These are phyloP conservation scores for Synchiropus splendidus DNA, from an alignment of 2,113 vertebrate genomes.

Conservation along the genomic window DNA sequence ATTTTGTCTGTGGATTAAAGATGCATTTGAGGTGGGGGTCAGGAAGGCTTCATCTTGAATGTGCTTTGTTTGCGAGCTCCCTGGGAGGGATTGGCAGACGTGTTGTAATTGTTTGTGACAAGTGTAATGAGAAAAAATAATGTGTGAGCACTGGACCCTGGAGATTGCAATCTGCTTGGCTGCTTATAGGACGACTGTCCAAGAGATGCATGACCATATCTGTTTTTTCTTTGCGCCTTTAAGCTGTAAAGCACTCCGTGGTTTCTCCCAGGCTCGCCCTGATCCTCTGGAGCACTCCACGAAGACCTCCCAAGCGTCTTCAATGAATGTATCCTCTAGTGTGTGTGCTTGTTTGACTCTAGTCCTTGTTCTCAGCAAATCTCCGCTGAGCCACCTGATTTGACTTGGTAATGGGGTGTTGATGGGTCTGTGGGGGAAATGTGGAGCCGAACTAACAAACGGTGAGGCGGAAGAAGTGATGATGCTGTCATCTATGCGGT, in stretches of 20 bases:
- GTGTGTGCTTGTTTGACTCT: conserved; percentile 33
- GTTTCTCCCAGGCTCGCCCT: conserved; percentile 41
- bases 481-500: too few relatives aligned
- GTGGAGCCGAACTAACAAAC: conserved; percentile 1
- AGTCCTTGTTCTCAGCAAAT: conserved; percentile 35
- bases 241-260: conserved; percentile 35
- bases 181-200: conserved; percentile 46
- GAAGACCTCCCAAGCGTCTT: conserved; percentile 74
- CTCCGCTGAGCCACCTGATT: conserved; percentile 90
- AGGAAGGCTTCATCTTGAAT: not conserved
- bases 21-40: not conserved
- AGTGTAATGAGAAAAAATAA: conserved; percentile 60
- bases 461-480: too few relatives aligned
- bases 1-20: conserved; percentile 9
- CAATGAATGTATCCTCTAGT: conserved; percentile 69
- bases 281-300: conserved; percentile 63
- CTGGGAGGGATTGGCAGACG: conserved; percentile 21
- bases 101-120: conserved; percentile 44
- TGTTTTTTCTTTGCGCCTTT: conserved; percentile 28
- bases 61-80: conserved; percentile 10
- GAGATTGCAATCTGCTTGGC: conserved; percentile 53
- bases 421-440: conserved; percentile 90
- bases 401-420: conserved; percentile 96
- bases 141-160: conserved; percentile 63
- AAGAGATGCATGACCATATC: conserved; percentile 31